phyloP scores from a whole-genome alignment of 2,888 invertebrate genomes.

The Lypha dubia region DNA sequence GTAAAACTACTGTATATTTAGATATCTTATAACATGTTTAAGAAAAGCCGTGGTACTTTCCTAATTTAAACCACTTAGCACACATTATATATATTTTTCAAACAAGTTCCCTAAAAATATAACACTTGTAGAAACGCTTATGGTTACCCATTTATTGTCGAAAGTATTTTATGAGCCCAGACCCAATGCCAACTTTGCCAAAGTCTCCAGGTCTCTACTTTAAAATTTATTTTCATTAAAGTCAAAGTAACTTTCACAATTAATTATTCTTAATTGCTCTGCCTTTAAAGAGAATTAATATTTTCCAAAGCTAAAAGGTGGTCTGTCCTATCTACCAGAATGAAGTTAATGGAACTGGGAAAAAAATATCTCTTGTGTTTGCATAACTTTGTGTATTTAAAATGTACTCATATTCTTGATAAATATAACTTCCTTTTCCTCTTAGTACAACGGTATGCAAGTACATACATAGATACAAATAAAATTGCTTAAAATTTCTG shows the following conservation, averaged over 20 bases:
- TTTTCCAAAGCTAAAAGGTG: neutral
- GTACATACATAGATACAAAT: neutral
- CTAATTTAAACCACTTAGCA: too few relatives aligned
- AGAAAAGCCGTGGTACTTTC: too few relatives aligned
- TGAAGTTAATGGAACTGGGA: neutral
- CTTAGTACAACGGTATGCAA: neutral
- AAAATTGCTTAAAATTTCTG: constrained; percentile 30
- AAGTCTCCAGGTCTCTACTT: too few relatives aligned
- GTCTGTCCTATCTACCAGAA: neutral
- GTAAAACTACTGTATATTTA: too few relatives aligned
- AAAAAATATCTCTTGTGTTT: neutral
- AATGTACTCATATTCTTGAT: neutral
- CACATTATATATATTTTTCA: too few relatives aligned
- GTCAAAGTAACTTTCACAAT: neutral
- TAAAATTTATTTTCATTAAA: too few relatives aligned
- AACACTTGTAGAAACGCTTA: too few relatives aligned
- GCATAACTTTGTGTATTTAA: neutral
- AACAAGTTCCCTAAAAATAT: too few relatives aligned
- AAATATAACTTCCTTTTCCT: neutral
- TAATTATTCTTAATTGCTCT: neutral
- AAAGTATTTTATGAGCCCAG: too few relatives aligned
- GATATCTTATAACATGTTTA: too few relatives aligned
- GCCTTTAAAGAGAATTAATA: neutral
- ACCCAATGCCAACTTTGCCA: too few relatives aligned
- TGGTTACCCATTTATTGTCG: too few relatives aligned